Conservation (phyloP, 1,140 invertebrate species). For the Dufourea novaeangliae region DNA sequence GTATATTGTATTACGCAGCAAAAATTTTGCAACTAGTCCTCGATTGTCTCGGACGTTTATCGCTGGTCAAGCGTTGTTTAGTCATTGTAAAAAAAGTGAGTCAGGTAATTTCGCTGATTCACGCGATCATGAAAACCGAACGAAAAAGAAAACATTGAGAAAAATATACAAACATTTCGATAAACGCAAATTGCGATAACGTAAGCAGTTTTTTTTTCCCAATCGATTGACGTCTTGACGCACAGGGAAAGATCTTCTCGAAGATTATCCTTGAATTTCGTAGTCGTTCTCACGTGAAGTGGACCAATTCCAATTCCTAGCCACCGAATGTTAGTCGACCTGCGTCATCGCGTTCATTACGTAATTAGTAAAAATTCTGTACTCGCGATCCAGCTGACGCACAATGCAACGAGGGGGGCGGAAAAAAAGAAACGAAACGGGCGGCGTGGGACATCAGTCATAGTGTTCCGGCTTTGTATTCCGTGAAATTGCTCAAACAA, state of each 20-base stretch:
- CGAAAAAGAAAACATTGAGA: not conserved
- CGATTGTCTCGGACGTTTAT: not conserved
- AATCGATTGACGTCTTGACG: not conserved
- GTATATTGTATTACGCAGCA: not conserved
- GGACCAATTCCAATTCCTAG: not conserved
- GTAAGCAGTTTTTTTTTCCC: not conserved
- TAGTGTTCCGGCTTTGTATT: not conserved
- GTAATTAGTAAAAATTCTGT: slow-evolving; percentile 35
- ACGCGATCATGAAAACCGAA: not conserved
- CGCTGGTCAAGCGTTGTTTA: not conserved
- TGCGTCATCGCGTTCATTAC: slow-evolving; percentile 31
- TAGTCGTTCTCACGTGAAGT: not conserved
- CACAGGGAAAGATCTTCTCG: too few species aligned
- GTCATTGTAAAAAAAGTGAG: not conserved
- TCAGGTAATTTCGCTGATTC: not conserved
- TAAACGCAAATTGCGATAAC: not conserved
- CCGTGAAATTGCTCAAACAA: not conserved
- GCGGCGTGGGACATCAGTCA: not conserved
- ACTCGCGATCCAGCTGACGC: not conserved
- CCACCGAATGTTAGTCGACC: not conserved
- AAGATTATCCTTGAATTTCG: not conserved
- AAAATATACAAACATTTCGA: not conserved
- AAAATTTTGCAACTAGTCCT: not conserved
- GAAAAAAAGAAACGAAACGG: not conserved
- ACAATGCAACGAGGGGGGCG: not conserved